Percentiles rank a stretch among this genome's conserved stretches.
These are phyloP conservation scores for Agrotis clavis DNA, from an alignment of 2,888 invertebrate genomes.

Conservation along the genomic window DNA sequence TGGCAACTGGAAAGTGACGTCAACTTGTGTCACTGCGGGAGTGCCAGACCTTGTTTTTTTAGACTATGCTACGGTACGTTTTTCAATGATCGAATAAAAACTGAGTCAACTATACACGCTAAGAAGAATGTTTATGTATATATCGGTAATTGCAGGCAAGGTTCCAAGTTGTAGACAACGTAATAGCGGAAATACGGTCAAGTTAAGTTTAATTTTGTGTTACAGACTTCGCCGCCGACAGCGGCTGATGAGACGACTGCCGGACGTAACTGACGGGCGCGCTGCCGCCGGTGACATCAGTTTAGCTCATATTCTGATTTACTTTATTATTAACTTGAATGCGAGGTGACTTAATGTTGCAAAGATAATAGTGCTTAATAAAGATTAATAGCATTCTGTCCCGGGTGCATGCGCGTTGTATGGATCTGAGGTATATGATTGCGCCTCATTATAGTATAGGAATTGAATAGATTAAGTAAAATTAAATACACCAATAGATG, in stretches of 20 bases:
- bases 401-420: constrained; percentile 54
- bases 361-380: constrained; percentile 74
- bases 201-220: constrained; percentile 57
- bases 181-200: constrained; percentile 32
- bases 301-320: constrained; percentile 65
- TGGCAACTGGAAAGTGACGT: too few relatives aligned
- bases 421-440: constrained; percentile 60
- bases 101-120: not conserved
- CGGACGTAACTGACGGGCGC: constrained; percentile 65
- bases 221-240: constrained; percentile 68
- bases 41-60: too few relatives aligned
- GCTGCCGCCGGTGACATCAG: constrained; percentile 46
- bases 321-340: constrained; percentile 64
- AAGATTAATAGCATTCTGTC: constrained; percentile 67
- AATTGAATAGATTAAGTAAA: constrained; percentile 90
- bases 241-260: constrained; percentile 60
- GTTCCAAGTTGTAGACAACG: constrained; percentile 2
- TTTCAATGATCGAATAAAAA: not conserved
- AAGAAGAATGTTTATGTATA: not conserved
- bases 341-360: constrained; percentile 75
- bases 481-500: constrained; percentile 86
- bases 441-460: constrained; percentile 86
- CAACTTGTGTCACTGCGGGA: too few relatives aligned
- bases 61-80: constrained; percentile 57
- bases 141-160: constrained; percentile 7